These are phyloP conservation scores for Phylloscopus trochilus DNA, from an alignment of 2,113 vertebrate genomes.

Conservation along the genomic window DNA sequence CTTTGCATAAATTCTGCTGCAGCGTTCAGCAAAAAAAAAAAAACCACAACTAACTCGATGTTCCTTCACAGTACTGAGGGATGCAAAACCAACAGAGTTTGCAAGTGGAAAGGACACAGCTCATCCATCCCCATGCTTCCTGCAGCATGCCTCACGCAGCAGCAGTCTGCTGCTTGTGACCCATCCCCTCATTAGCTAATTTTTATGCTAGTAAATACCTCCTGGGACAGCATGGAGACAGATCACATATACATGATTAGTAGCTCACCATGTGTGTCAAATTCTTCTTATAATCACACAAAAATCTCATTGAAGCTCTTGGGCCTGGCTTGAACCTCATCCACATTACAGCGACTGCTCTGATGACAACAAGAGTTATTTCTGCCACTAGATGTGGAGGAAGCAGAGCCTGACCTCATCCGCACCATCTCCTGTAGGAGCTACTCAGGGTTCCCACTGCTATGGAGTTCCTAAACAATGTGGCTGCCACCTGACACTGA, in stretches of 20 bases:
- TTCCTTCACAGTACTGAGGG: background rate
- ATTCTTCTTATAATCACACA: constrained; percentile 28
- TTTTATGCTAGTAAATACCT: constrained; percentile 9
- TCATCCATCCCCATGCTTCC: background rate
- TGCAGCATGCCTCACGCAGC: background rate
- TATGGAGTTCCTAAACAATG: background rate
- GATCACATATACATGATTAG: background rate
- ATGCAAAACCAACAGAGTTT: background rate
- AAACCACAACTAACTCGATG: background rate
- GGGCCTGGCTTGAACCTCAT: constrained; percentile 16
- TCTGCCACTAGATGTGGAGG: background rate
- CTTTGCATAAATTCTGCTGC: background rate
- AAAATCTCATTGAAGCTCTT: constrained; percentile 49
- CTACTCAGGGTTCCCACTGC: background rate
- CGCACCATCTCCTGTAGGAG: background rate
- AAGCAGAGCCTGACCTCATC: background rate
- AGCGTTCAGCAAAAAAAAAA: background rate
- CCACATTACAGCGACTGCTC: background rate
- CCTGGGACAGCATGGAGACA: background rate
- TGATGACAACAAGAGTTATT: constrained; percentile 26
- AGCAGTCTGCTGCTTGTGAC: background rate
- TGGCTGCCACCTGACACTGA: fast-evolving
- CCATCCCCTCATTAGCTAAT: background rate
- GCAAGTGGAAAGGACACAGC: background rate
- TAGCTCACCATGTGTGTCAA: background rate